phyloP scores from a whole-genome alignment of 1,140 invertebrate genomes.

The Ganaspis sp. region DNA sequence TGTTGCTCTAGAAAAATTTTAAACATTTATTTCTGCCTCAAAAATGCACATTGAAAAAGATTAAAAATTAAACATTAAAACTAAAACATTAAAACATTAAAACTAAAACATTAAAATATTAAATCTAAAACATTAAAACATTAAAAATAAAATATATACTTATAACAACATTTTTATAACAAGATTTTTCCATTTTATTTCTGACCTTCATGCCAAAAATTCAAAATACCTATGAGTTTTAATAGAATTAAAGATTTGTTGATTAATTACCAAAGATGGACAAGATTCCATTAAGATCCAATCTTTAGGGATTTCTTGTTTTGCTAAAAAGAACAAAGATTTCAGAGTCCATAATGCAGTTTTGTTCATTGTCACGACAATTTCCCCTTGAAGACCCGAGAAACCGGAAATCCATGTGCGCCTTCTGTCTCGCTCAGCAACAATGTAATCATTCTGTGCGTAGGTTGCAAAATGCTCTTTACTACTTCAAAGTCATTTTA shows the following conservation, averaged over 20 bases:
- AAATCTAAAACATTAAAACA: too few relatives aligned
- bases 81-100: too few relatives aligned
- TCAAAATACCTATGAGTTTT: too few relatives aligned
- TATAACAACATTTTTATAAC: too few relatives aligned
- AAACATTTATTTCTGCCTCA: too few relatives aligned
- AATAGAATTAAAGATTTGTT: too few relatives aligned
- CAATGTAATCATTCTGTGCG: slow-evolving; percentile 48
- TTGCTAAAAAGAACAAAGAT: slow-evolving; percentile 81
- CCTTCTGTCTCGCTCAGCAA: slow-evolving; percentile 77
- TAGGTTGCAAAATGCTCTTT: neutral
- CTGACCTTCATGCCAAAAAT: too few relatives aligned
- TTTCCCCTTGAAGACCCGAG: slow-evolving; percentile 80
- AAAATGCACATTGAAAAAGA: too few relatives aligned
- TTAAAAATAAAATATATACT: too few relatives aligned
- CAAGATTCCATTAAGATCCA: slow-evolving; percentile 80
- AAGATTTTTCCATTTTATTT: too few relatives aligned
- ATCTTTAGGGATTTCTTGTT: slow-evolving; percentile 73
- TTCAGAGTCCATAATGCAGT: slow-evolving; percentile 84
- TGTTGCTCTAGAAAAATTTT: neutral
- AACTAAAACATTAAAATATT: too few relatives aligned
- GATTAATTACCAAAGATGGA: slow-evolving; percentile 53
- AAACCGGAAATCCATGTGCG: slow-evolving; percentile 81
- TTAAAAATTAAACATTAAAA: too few relatives aligned
- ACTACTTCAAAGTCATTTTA: neutral
- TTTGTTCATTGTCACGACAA: slow-evolving; percentile 78